These are phyloP conservation scores for Drosophila persimilis DNA, from an alignment of 1,140 invertebrate species.

Conservation along the genomic window DNA sequence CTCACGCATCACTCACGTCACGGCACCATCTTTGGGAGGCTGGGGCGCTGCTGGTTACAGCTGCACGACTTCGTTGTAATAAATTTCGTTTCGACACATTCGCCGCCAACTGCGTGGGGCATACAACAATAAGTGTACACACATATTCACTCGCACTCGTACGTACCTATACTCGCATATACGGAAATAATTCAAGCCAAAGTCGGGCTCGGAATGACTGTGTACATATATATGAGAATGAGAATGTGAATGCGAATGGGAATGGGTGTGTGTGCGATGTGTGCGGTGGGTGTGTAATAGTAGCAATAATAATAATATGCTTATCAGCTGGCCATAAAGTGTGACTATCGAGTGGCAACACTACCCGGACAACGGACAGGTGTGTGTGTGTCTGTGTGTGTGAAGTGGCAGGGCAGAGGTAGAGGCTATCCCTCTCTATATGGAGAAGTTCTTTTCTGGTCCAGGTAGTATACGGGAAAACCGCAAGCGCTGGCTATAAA, in stretches of 20 bases:
- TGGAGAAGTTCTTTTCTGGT: not conserved
- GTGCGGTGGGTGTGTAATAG: slow-evolving; percentile 53
- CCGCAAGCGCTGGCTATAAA: slow-evolving; percentile 71
- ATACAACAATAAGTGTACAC: slow-evolving; percentile 28
- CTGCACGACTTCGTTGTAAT: slow-evolving; percentile 35
- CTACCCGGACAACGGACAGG: slow-evolving; percentile 23
- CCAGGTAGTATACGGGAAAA: slow-evolving; percentile 29
- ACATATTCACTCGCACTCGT: not conserved
- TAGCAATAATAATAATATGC: slow-evolving; percentile 78
- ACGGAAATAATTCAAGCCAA: slow-evolving; percentile 44
- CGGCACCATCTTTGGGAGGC: slow-evolving; percentile 12
- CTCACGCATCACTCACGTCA: slow-evolving; percentile 3
- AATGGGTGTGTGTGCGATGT: not conserved
- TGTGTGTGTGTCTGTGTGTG: not conserved
- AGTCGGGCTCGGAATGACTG: not conserved
- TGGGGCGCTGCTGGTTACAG: slow-evolving; percentile 17
- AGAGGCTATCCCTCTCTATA: not conserved
- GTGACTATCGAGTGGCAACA: slow-evolving; percentile 57
- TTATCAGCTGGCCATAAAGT: slow-evolving; percentile 72
- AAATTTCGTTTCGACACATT: slow-evolving; percentile 55
- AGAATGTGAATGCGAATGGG: too few species aligned
- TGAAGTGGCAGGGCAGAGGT: not conserved
- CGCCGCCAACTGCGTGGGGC: slow-evolving; percentile 39
- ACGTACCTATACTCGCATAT: not conserved
- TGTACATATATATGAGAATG: too few species aligned